Base-by-base conservation (phyloP, 2,797 vertebrate genomes). In the Botia almorhae region DNA sequence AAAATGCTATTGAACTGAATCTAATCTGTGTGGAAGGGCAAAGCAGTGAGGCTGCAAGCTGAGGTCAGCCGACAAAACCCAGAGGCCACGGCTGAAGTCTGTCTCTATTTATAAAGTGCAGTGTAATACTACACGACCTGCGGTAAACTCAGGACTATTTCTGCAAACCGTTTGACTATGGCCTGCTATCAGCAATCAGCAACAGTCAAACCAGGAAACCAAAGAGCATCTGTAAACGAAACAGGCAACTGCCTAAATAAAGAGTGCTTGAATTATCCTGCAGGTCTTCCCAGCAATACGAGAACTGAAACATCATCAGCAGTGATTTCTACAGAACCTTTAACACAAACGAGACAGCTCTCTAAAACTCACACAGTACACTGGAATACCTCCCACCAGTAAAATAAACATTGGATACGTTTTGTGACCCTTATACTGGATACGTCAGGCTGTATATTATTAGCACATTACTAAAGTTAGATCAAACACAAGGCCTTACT, bases 51-150 rank as follows among this genome's bases (percentile, higher is more conserved):
- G n/a, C n/a, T n/a, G 21, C 21, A 75, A 39, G 48, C 72, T 75
- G 50, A 73, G 84, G 84, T 84, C 82, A 85, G 23, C 55, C 55
- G 46, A 72, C 0, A n/a, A 85, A 82, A 84, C 19, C 19, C 43
- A 50, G 67, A 26, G 64, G 83, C 53, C 21, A 46, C 69, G 56
- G 26, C 55, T 75, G 33, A 48, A 83, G 83, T 81, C 26, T 11
- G 53, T 82, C 68, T 56, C 75, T 85, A 75, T 86, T 89, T 91
- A 77, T 76, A 77, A 82, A 85, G 80, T 33, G 81, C 77, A 68
- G 73, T 84, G 82, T 82, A 89, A 89, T 58, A 71, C 69, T 81
- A 90, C 81, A 83, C 81, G 78, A 81, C 78, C 82, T 69, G 60
- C 48, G 65, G 82, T 80, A 83, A 85, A 82, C 67, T 58, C 17